phyloP scores from a whole-genome alignment of 2,113 vertebrate species.

The Perognathus longimembris region DNA sequence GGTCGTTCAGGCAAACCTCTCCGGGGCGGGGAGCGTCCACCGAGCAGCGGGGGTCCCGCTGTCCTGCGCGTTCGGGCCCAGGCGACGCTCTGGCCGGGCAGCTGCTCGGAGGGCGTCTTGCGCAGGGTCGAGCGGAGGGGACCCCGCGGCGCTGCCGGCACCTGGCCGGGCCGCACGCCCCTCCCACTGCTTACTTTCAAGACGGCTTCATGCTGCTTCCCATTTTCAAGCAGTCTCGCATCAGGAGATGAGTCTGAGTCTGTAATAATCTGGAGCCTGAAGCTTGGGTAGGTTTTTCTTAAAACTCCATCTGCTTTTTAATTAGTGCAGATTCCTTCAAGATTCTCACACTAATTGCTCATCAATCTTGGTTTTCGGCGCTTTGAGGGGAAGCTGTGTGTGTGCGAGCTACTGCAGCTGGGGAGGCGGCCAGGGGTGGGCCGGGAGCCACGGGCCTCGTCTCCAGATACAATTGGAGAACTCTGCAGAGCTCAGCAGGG shows the following conservation, averaged over 20 bases:
- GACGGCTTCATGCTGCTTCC: not conserved
- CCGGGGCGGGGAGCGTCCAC: too few relatives aligned
- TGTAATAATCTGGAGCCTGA: not conserved
- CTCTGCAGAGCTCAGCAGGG: fast-evolving
- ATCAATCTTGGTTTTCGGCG: not conserved
- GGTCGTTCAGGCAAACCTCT: too few relatives aligned
- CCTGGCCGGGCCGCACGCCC: too few relatives aligned
- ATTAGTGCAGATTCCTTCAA: not conserved
- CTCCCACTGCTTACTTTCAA: fast-evolving
- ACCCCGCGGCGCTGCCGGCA: too few relatives aligned
- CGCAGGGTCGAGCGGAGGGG: too few relatives aligned
- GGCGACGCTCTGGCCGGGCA: fast-evolving
- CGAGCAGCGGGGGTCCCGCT: not conserved
- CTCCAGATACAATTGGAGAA: too few relatives aligned
- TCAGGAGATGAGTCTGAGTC: too few relatives aligned
- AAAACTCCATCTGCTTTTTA: slow-evolving; percentile 39
- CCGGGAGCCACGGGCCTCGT: not conserved
- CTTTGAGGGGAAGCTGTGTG: too few relatives aligned
- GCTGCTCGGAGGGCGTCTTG: too few relatives aligned
- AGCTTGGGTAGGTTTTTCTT: slow-evolving; percentile 12
- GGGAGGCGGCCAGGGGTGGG: too few relatives aligned
- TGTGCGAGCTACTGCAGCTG: fast-evolving
- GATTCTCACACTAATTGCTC: not conserved
- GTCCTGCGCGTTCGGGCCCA: fast-evolving
- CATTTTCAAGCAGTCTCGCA: not conserved